Evolutionary conservation across 2,888 invertebrate species (phyloP), one percentile per base, ranked within the genome.

Genomic region (Spodoptera exigua): DNA sequence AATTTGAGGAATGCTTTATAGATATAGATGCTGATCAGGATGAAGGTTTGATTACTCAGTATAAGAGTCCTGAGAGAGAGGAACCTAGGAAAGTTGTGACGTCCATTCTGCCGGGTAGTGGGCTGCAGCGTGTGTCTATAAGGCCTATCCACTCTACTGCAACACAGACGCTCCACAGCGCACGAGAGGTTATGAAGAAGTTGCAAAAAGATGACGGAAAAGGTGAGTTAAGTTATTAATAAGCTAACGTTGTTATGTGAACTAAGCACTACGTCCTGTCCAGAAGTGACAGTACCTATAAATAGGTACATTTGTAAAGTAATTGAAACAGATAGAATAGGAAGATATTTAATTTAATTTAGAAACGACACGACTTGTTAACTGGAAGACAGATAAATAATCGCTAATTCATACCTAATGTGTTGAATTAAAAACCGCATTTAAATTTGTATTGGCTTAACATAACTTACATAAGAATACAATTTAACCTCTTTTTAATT

Each of bases 1-100:
- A 89, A 56, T 92, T 93, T 37, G 92, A 92, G 57, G 93, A 93
- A 55, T 86, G 88, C 40, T 88, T 93, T 18, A 79, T 94, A n/a
- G 93, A 94, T 65, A 91, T 93, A 36, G 93, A 94, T 55, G 90
- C 90, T 10, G 93, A 93, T 63, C 85, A 89, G 40, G 92, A 92
- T 36, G 88, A 89, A 2, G 76, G 80, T 35, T 59, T 84, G 3
- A 82, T 89, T 17, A 83, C 84, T 16, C 85, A 86, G 21, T 90
- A 88, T 61, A 80, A 84, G 51, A 89, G 86, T 49, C 86, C 89
- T n/a, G 90, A 91, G 13, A 84, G 80, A 64, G 90, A 91, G 0
- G 87, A 88, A 49, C 92, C 93, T 0, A 90, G 85, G 62, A 86
- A 87, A 71, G 93, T 93, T 1, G 79, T 91, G 43, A 85, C 94